phyloP scores from a whole-genome alignment of 1,140 invertebrate species.

The Zaprionus africanus region DNA sequence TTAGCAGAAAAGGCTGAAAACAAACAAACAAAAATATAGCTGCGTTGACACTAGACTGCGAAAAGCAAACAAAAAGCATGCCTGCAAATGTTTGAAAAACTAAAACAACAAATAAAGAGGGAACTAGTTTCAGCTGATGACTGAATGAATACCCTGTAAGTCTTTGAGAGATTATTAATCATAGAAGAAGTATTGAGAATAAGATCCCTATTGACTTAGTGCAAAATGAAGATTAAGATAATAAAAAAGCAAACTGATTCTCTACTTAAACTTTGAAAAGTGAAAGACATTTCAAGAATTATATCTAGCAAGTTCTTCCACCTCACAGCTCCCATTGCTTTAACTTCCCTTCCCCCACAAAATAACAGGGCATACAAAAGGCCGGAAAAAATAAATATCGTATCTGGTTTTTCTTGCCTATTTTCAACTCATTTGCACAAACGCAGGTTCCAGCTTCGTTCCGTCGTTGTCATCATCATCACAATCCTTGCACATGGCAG shows the following conservation, averaged over 20 bases:
- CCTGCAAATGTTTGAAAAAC: slow-evolving; percentile 49
- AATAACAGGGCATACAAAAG: slow-evolving; percentile 12
- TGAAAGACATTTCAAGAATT: neutral
- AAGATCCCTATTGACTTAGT: too few relatives aligned
- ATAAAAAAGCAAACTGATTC: too few relatives aligned
- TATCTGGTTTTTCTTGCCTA: slow-evolving; percentile 26
- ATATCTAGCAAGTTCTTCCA: neutral
- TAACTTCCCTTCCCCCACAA: neutral
- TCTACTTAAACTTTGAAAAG: too few relatives aligned
- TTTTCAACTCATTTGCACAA: slow-evolving; percentile 71
- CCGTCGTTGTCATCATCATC: slow-evolving; percentile 30
- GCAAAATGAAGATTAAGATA: too few relatives aligned
- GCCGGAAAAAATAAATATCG: slow-evolving; percentile 11
- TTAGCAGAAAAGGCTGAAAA: slow-evolving; percentile 34
- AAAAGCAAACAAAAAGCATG: slow-evolving; percentile 61
- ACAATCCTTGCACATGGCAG: slow-evolving; percentile 21
- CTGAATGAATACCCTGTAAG: slow-evolving; percentile 7
- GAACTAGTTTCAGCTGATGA: neutral
- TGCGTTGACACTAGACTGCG: slow-evolving; percentile 70
- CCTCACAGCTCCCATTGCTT: neutral
- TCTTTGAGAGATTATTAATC: neutral
- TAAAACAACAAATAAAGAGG: slow-evolving; percentile 20
- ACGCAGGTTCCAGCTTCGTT: slow-evolving; percentile 52
- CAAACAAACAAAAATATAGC: slow-evolving; percentile 38
- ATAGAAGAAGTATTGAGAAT: too few relatives aligned